These are phyloP conservation scores for Acanthisitta chloris DNA, from an alignment of 2,113 vertebrate genomes.

Conservation along the genomic window DNA sequence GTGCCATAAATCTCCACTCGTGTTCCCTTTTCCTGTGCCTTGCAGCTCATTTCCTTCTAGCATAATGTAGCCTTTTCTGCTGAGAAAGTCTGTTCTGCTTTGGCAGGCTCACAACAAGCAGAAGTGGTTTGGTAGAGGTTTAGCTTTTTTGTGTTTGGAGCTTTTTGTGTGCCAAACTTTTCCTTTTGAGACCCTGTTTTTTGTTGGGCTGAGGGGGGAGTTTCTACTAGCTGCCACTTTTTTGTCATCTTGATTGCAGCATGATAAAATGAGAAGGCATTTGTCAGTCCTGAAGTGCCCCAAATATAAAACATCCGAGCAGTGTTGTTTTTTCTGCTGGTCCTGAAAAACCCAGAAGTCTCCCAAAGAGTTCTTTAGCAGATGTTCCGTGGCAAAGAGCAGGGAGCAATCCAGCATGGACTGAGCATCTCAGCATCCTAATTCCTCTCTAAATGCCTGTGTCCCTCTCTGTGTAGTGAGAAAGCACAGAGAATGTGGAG, in stretches of 20 bases:
- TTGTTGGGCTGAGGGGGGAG: background rate
- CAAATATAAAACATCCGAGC: constrained; percentile 16
- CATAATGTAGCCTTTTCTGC: constrained; percentile 67
- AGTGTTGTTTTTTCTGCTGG: background rate
- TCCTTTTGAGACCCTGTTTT: constrained; percentile 43
- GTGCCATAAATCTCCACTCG: constrained; percentile 62
- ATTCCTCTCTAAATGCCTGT: background rate
- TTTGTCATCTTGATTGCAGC: constrained; percentile 51
- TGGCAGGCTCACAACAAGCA: constrained; percentile 61
- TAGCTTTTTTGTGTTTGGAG: constrained; percentile 59
- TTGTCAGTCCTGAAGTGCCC: constrained; percentile 10
- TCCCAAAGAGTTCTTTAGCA: constrained; percentile 19
- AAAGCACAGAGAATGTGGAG: background rate
- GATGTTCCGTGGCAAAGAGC: background rate
- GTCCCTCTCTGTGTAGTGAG: background rate
- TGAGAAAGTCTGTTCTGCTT: constrained; percentile 58
- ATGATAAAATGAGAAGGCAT: constrained; percentile 35
- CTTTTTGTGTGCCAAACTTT: constrained; percentile 48
- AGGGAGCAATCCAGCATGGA: background rate
- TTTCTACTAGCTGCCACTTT: constrained; percentile 41
- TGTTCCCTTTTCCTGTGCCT: constrained; percentile 65
- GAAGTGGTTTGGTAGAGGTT: constrained; percentile 58
- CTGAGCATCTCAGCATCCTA: background rate
- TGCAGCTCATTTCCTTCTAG: constrained; percentile 66
- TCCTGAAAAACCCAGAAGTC: background rate